A percentile compares a stretch with the other conserved stretches of the same genome.
These are phyloP conservation scores for Labeo calbasu DNA, from an alignment of 2,797 vertebrate species.

Conservation along the genomic window DNA sequence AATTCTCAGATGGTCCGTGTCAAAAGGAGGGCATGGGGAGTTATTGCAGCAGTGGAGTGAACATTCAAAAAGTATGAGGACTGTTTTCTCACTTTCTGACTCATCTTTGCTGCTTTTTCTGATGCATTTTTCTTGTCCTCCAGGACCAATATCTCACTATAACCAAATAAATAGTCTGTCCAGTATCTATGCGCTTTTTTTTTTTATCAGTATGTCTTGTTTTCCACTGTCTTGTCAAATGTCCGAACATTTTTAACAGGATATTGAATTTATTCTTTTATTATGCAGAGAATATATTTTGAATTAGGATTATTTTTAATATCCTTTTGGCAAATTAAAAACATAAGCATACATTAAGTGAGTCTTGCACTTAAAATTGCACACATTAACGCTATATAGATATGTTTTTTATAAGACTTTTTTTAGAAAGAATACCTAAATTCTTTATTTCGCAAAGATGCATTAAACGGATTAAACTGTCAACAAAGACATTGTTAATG, in stretches of 20 bases:
- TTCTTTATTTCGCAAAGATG: neutral
- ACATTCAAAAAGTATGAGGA: conserved; percentile 31
- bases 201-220: neutral
- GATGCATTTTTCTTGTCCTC: conserved; percentile 7
- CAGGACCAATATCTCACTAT: neutral
- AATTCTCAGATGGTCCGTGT: conserved; percentile 33
- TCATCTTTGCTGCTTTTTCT: conserved; percentile 30
- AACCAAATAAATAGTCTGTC: neutral
- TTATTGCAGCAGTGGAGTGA: conserved; percentile 22
- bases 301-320: neutral
- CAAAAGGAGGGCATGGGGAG: conserved; percentile 4
- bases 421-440: too few relatives aligned
- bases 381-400: too few relatives aligned
- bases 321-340: neutral
- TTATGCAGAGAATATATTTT: neutral
- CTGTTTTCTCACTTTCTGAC: conserved; percentile 30
- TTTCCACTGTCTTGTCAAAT: neutral
- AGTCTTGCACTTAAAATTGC: too few relatives aligned
- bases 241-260: neutral
- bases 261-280: neutral
- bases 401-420: too few relatives aligned
- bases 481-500: too few relatives aligned
- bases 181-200: neutral
- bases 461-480: too few relatives aligned
- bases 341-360: neutral